Evolutionary conservation across 2,797 vertebrate genomes (phyloP).

Genomic region (Ctenopoma multispine): DNA sequence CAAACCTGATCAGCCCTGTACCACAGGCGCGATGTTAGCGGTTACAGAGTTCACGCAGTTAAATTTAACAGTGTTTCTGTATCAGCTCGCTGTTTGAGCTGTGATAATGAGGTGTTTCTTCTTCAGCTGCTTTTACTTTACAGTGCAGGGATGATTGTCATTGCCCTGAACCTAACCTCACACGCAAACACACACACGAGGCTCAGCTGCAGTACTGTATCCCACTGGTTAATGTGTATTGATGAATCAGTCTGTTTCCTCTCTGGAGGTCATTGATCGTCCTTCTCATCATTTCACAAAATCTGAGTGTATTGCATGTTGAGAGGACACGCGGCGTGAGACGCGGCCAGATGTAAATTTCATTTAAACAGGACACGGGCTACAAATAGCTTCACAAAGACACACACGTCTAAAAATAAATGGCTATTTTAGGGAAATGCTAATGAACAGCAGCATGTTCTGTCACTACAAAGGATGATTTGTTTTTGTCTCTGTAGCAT

Average conservation of each 20-base stretch:
- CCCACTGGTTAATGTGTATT: constrained; percentile 59
- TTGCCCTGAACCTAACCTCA: constrained; percentile 3
- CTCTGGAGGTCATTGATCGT: constrained; percentile 55
- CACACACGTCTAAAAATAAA: constrained; percentile 55
- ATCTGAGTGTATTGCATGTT: constrained; percentile 22
- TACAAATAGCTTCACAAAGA: constrained; percentile 27
- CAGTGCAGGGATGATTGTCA: neutral
- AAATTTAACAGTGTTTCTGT: constrained; percentile 39
- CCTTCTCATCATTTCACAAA: constrained; percentile 39
- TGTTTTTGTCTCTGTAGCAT: neutral
- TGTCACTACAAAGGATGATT: constrained; percentile 29
- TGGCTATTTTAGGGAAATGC: constrained; percentile 48
- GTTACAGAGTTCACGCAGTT: constrained; percentile 35
- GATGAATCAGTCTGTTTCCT: constrained; percentile 52
- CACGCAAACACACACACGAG: constrained; percentile 1
- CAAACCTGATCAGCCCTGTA: constrained; percentile 16
- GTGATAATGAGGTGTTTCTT: constrained; percentile 32
- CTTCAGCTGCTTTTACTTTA: constrained; percentile 28
- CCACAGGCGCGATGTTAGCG: constrained; percentile 13
- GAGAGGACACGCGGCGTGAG: constrained; percentile 12
- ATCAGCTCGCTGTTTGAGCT: constrained; percentile 15
- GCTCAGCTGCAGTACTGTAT: constrained; percentile 24
- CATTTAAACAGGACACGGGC: constrained; percentile 9
- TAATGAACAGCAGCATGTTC: constrained; percentile 22
- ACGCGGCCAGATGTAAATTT: constrained; percentile 23